Conservation (phyloP, 23 tunicate species). For the Corella eumyota region DNA sequence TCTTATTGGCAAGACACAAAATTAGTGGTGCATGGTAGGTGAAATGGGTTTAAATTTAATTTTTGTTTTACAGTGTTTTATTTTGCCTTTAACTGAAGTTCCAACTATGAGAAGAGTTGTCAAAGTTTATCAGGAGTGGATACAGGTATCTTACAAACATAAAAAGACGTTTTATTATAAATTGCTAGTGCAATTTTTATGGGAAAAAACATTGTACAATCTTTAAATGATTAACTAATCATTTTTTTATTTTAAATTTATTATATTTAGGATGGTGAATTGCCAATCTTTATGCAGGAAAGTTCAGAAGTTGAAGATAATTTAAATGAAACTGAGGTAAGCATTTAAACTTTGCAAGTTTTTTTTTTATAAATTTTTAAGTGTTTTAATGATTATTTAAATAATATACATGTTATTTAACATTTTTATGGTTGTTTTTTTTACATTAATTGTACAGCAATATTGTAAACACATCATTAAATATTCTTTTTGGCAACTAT, state of each 20-base stretch:
- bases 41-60: too few species aligned
- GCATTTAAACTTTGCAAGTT: too few species aligned
- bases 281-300: constrained; percentile 39
- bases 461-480: too few species aligned
- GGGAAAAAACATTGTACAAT: too few species aligned
- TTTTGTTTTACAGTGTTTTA: constrained; percentile 27
- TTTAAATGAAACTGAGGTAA: background rate
- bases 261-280: constrained; percentile 20
- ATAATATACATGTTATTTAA: too few species aligned
- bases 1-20: background rate
- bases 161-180: background rate
- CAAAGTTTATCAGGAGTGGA: constrained; percentile 71
- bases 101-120: constrained; percentile 52
- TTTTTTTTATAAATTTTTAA: too few species aligned
- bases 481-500: too few species aligned
- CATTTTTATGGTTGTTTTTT: too few species aligned
- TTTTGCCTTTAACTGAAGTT: constrained; percentile 64
- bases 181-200: background rate
- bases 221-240: background rate
- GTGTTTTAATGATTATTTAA: too few species aligned
- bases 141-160: constrained; percentile 27
- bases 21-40: too few species aligned
- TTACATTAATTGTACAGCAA: too few species aligned
- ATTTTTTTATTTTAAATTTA: background rate
- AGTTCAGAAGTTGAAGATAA: background rate